A percentile compares a stretch with the other conserved stretches of the same genome.
phyloP scores from a whole-genome alignment of 2,113 vertebrate genomes.

The Orycteropus afer region DNA sequence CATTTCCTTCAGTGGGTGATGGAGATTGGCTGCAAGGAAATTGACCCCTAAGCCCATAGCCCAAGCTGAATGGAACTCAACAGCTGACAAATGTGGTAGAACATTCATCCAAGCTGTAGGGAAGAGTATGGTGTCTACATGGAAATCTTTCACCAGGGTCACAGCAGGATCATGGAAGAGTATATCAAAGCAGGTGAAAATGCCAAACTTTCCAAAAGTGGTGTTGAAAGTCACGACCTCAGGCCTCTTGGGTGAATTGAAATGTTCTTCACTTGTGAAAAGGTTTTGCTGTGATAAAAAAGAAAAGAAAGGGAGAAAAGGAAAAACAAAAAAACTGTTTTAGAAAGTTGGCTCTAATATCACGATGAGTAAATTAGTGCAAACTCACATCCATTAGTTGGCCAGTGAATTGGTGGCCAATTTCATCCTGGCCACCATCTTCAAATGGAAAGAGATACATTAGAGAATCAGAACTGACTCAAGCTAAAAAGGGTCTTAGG shows the following conservation, averaged over 20 bases:
- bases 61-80: constrained; percentile 85
- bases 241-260: constrained; percentile 84
- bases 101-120: constrained; percentile 83
- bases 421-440: not conserved
- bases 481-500: not conserved
- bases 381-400: not conserved
- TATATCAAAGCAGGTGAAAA: constrained; percentile 92
- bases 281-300: constrained; percentile 87
- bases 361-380: not conserved
- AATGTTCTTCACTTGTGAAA: constrained; percentile 88
- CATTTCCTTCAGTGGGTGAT: constrained; percentile 83
- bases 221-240: constrained; percentile 90
- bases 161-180: constrained; percentile 89
- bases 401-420: not conserved
- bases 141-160: constrained; percentile 84
- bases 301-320: not conserved
- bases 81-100: constrained; percentile 79
- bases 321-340: not conserved
- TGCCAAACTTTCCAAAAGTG: constrained; percentile 90
- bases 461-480: not conserved
- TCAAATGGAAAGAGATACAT: not conserved
- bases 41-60: constrained; percentile 86
- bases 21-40: constrained; percentile 88
- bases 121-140: constrained; percentile 82
- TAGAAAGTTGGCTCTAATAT: not conserved